phyloP scores from a whole-genome alignment of 2,888 invertebrate genomes.

The Nomada hirtipes region DNA sequence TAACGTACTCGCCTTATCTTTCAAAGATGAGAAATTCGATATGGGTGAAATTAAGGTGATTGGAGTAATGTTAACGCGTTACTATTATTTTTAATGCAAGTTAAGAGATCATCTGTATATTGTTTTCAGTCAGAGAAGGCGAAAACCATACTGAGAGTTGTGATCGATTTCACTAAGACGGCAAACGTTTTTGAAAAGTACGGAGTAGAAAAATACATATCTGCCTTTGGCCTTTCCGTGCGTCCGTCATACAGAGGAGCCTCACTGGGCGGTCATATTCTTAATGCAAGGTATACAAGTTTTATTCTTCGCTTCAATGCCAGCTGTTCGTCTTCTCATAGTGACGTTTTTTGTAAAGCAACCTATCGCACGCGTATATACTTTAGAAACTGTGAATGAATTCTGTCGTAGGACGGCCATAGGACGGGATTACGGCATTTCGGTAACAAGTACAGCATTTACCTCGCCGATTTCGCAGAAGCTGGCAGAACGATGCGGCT shows the following conservation, averaged over 20 bases:
- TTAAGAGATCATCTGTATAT: neutral
- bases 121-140: conserved; percentile 5
- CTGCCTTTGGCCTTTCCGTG: conserved; percentile 79
- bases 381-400: neutral
- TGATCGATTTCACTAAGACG: conserved; percentile 55
- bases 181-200: conserved; percentile 71
- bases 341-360: no score
- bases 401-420: conserved; percentile 66
- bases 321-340: no score
- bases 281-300: conserved; percentile 71
- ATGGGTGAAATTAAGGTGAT: conserved; percentile 55
- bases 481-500: conserved; percentile 72
- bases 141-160: neutral
- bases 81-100: neutral
- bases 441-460: conserved; percentile 72
- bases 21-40: conserved; percentile 55
- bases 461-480: conserved; percentile 72
- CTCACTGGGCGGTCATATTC: conserved; percentile 71
- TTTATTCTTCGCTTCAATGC: neutral
- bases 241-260: conserved; percentile 77
- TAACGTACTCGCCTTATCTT: conserved; percentile 74
- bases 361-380: neutral
- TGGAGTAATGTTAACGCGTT: neutral
- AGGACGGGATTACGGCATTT: conserved; percentile 71
- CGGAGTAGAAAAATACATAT: conserved; percentile 75